phyloP scores from a whole-genome alignment of 2,113 vertebrate species.

The Spea bombifrons region DNA sequence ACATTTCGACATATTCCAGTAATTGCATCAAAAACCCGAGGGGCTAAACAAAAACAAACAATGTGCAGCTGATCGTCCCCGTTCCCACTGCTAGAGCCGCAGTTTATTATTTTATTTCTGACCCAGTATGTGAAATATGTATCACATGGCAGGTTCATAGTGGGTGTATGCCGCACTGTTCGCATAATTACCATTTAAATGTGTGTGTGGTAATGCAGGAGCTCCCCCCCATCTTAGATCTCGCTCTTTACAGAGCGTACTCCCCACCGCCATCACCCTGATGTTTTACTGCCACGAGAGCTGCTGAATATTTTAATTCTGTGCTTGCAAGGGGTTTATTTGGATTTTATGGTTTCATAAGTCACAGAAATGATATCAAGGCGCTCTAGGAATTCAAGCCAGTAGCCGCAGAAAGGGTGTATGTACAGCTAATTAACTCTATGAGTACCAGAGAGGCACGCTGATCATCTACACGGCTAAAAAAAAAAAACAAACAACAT shows the following conservation, averaged over 20 bases:
- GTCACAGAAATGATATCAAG: constrained; percentile 40
- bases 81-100: background rate
- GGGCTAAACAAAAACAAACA: background rate
- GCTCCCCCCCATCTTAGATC: constrained; percentile 16
- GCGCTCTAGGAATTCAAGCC: constrained; percentile 34
- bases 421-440: no score
- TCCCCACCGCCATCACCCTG: background rate
- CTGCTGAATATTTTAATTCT: constrained; percentile 34
- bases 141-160: constrained; percentile 32
- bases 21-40: background rate
- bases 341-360: constrained; percentile 45
- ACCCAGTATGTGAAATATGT: constrained; percentile 33
- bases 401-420: background rate
- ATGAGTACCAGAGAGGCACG: no score
- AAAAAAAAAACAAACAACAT: no score
- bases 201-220: constrained; percentile 33
- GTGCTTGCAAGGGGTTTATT: constrained; percentile 35
- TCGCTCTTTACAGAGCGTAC: constrained; percentile 7
- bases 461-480: no score
- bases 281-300: constrained; percentile 22
- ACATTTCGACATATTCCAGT: background rate
- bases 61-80: background rate
- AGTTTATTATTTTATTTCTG: constrained; percentile 10
- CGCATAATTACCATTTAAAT: constrained; percentile 42
- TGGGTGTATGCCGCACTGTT: constrained; percentile 19